Evolutionary conservation across 1,140 invertebrate species (phyloP).

Genomic region (Drosophila novamexicana): DNA sequence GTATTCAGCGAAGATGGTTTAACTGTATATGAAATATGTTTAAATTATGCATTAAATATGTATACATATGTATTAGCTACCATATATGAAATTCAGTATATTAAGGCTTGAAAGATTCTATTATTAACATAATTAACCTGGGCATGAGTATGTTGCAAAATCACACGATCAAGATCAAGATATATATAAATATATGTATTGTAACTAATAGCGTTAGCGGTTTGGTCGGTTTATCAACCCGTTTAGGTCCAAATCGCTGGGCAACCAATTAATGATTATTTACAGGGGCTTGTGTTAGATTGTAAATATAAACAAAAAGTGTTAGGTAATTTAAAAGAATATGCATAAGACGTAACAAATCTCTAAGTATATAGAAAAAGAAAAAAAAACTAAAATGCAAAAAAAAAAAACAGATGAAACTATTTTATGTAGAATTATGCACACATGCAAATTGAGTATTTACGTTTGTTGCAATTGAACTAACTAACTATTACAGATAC

Average conservation of each 20-base stretch:
- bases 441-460: conserved; percentile 63
- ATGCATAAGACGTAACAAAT: conserved; percentile 40
- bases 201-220: conserved; percentile 13
- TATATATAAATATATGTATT: conserved; percentile 13
- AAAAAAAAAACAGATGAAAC: conserved; percentile 51
- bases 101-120: conserved; percentile 72
- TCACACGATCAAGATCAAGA: conserved; percentile 36
- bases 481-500: conserved; percentile 50
- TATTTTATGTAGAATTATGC: conserved; percentile 74
- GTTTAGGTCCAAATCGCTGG: conserved; percentile 32
- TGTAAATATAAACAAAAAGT: conserved; percentile 60
- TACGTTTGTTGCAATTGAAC: conserved; percentile 71
- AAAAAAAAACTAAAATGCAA: conserved; percentile 15
- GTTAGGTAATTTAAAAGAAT: conserved; percentile 36
- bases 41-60: conserved; percentile 55
- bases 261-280: conserved; percentile 68
- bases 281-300: conserved; percentile 81
- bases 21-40: conserved; percentile 61
- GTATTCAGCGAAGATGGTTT: conserved; percentile 65
- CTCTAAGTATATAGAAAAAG: conserved; percentile 26
- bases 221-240: conserved; percentile 32
- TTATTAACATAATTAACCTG: conserved; percentile 46
- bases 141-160: conserved; percentile 29
- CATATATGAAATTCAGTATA: conserved; percentile 50
- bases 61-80: conserved; percentile 45